Evolutionary conservation across 1,140 invertebrate species (phyloP).

Genomic region (Chironomus striatipennis): DNA sequence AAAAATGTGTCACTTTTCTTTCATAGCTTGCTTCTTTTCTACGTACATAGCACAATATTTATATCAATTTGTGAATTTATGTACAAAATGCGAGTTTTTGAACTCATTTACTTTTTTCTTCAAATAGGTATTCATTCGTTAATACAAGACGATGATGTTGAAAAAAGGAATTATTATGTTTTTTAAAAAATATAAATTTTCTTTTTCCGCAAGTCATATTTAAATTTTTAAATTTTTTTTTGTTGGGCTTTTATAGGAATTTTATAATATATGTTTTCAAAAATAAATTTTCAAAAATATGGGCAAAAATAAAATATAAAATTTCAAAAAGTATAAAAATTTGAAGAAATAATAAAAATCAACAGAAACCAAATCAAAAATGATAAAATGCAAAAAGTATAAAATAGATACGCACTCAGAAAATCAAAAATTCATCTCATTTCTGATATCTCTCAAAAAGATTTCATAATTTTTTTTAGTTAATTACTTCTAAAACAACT

Average conservation of each 20-base stretch:
- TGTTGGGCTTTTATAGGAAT: not conserved
- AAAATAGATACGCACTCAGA: not conserved
- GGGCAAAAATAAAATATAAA: not conserved
- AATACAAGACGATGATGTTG: no score
- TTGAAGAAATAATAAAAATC: slow-evolving; percentile 7
- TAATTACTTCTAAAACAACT: not conserved
- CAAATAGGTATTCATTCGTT: no score
- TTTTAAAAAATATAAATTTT: not conserved
- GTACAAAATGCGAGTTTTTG: no score
- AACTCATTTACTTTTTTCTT: no score
- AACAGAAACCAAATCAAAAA: slow-evolving; percentile 16
- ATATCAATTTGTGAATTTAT: no score
- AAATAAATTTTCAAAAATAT: not conserved
- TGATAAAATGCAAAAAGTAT: not conserved
- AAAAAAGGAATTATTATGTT: not conserved
- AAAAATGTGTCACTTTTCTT: no score
- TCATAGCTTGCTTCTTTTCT: no score
- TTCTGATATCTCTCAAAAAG: not conserved
- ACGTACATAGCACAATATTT: no score
- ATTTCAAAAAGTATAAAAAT: slow-evolving; percentile 1
- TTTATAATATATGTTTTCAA: not conserved
- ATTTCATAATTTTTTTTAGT: no score
- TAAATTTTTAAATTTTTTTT: not conserved
- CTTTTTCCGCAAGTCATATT: not conserved
- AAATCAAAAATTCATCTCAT: not conserved